phyloP scores from a whole-genome alignment of 2,797 vertebrate species.

The Cyprinella venusta region DNA sequence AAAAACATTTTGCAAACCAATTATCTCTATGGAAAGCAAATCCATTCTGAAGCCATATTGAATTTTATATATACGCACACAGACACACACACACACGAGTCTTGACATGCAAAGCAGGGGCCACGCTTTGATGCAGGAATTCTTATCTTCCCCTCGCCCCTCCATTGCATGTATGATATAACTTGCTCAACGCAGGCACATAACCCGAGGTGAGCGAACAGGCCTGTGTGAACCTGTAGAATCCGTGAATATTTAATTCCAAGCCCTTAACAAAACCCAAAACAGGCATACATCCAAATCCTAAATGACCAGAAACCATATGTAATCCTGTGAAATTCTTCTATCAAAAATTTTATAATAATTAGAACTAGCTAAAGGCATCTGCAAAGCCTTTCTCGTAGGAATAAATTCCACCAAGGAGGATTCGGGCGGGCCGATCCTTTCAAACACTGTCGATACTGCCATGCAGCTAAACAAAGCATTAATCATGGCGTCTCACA shows the following conservation, averaged over 20 bases:
- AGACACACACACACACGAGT: not conserved
- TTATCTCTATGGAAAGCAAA: not conserved
- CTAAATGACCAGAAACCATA: not conserved
- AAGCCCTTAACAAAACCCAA: not conserved
- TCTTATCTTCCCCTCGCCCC: not conserved
- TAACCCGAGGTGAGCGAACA: not conserved
- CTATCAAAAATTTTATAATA: not conserved
- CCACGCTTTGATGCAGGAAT: not conserved
- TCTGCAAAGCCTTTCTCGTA: not conserved
- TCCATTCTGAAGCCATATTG: not conserved
- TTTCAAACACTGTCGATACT: not conserved
- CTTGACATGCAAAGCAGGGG: not conserved
- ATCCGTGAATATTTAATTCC: not conserved
- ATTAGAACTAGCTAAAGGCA: not conserved
- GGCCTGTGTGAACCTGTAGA: conserved; percentile 27
- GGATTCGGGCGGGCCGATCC: not conserved
- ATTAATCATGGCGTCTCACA: conserved; percentile 35
- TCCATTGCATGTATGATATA: not conserved
- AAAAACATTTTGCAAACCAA: not conserved
- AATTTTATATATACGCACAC: no score
- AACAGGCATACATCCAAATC: not conserved
- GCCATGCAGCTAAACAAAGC: conserved; percentile 29
- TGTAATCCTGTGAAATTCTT: not conserved
- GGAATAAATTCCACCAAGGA: not conserved
- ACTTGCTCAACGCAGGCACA: not conserved